A percentile compares a stretch with the other conserved stretches of the same genome.
Evolutionary conservation across 2,797 vertebrate species (phyloP).

Genomic region (Lacerta viridis): DNA sequence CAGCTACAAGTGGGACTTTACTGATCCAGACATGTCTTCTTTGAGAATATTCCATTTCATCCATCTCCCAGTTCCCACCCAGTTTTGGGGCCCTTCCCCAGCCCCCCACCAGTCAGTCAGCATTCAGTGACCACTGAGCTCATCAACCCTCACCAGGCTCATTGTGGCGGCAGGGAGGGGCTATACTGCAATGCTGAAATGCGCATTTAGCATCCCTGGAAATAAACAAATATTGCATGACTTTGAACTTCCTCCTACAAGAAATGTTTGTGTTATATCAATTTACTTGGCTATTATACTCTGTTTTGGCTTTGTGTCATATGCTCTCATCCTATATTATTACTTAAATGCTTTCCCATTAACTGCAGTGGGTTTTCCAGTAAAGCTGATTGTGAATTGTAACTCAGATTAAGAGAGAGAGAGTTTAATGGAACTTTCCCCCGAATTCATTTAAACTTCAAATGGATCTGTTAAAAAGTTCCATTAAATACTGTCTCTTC

Average conservation of each 20-base stretch:
- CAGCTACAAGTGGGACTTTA: too few species aligned
- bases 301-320: slow-evolving; percentile 39
- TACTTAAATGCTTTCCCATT: not conserved
- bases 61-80: too few species aligned
- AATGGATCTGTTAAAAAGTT: not conserved
- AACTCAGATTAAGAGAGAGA: slow-evolving; percentile 9
- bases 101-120: too few species aligned
- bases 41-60: too few species aligned
- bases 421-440: not conserved
- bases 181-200: not conserved
- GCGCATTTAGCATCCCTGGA: not conserved
- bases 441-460: not conserved
- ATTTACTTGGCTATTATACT: slow-evolving; percentile 23
- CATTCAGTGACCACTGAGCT: too few species aligned
- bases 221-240: slow-evolving; percentile 23
- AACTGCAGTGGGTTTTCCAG: not conserved
- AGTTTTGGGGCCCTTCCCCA: too few species aligned
- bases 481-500: not conserved
- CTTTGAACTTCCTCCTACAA: slow-evolving; percentile 1
- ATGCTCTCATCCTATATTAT: not conserved
- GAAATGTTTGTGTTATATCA: slow-evolving; percentile 33
- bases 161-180: too few species aligned
- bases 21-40: too few species aligned
- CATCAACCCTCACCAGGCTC: too few species aligned
- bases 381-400: not conserved